phyloP scores from a whole-genome alignment of 2,888 invertebrate genomes.

The Drosophila antonietae region DNA sequence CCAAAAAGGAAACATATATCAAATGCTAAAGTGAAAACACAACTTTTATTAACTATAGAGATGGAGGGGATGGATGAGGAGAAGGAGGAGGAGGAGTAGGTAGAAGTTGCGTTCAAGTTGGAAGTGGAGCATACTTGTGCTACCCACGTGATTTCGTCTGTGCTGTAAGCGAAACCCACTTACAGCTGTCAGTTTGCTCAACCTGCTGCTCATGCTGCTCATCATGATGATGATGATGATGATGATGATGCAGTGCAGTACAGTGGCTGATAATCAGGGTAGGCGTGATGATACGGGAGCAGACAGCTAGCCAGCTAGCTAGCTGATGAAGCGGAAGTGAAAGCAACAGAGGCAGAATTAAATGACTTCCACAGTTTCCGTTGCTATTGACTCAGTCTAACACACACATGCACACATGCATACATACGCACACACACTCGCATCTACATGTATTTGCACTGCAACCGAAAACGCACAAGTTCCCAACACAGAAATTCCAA shows the following conservation, averaged over 20 bases:
- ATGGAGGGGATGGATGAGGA: not conserved
- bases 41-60: slow-evolving; percentile 7
- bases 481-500: slow-evolving; percentile 12
- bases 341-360: slow-evolving; percentile 67
- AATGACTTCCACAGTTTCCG: slow-evolving; percentile 43
- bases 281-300: slow-evolving; percentile 51
- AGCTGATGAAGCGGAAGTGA: slow-evolving; percentile 77
- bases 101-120: slow-evolving; percentile 12
- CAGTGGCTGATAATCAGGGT: slow-evolving; percentile 28
- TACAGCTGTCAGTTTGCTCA: slow-evolving; percentile 48
- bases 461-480: slow-evolving; percentile 16
- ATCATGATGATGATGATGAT: slow-evolving; percentile 22
- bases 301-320: slow-evolving; percentile 17
- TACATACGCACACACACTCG: not conserved
- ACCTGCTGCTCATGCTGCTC: slow-evolving; percentile 21
- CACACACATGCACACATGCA: slow-evolving; percentile 2
- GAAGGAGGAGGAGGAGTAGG: not conserved
- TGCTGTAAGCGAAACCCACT: slow-evolving; percentile 59
- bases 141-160: slow-evolving; percentile 46
- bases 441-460: slow-evolving; percentile 1
- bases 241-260: slow-evolving; percentile 12
- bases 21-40: slow-evolving; percentile 47
- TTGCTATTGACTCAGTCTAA: slow-evolving; percentile 16
- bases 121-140: slow-evolving; percentile 48
- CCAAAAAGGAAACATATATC: slow-evolving; percentile 46